Conservation (phyloP, 2,888 invertebrate genomes). For the Conops quadrifasciatus region DNA sequence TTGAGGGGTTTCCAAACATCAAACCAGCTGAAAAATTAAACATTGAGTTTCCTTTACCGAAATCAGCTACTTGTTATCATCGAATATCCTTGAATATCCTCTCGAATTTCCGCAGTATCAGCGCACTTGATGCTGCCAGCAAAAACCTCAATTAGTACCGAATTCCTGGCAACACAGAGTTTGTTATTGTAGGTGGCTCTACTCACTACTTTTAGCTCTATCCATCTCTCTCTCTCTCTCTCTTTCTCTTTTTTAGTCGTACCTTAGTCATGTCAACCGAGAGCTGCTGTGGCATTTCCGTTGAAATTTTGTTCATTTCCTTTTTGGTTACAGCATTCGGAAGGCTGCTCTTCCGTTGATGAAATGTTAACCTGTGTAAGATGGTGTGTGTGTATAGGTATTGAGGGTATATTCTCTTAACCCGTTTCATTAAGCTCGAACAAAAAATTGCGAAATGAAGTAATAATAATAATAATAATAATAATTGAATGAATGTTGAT, state of each 20-base stretch:
- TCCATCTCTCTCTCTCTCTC: neutral
- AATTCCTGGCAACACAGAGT: conserved; percentile 10
- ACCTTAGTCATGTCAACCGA: neutral
- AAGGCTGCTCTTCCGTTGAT: conserved; percentile 10
- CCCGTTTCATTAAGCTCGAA: conserved; percentile 18
- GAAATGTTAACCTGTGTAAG: conserved; percentile 25
- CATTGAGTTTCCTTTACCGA: neutral
- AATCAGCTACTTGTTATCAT: conserved; percentile 11
- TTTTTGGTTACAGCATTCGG: conserved; percentile 7
- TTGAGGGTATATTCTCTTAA: conserved; percentile 20
- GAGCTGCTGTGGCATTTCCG: conserved; percentile 1
- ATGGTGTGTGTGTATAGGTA: no score
- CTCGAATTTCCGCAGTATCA: conserved; percentile 11
- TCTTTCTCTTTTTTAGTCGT: neutral
- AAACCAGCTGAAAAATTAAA: no score
- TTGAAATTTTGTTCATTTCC: conserved; percentile 27
- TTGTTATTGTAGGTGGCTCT: neutral
- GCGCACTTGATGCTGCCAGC: conserved; percentile 5
- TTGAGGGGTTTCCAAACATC: no score
- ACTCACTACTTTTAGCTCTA: neutral
- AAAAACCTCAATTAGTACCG: conserved; percentile 29
- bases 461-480: no score
- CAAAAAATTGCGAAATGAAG: conserved; percentile 27
- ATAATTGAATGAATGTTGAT: conserved; percentile 33
- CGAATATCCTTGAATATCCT: conserved; percentile 27